Percentiles rank a stretch among this genome's conserved stretches.
Evolutionary conservation across 2,113 vertebrate species (phyloP).

Genomic region (Lutjanus erythropterus): DNA sequence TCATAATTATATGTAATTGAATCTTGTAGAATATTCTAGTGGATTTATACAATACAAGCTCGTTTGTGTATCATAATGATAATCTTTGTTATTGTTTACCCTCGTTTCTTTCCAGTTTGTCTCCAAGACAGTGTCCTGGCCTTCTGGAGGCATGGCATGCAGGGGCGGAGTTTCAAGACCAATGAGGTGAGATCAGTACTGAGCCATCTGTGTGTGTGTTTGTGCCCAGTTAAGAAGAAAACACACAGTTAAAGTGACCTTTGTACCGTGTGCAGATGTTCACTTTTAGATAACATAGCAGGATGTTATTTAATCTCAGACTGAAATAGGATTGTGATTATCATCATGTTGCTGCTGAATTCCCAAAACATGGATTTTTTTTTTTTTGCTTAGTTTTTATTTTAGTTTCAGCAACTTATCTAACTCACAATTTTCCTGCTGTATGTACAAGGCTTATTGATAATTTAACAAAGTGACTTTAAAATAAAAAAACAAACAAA

Average conservation of each 20-base stretch:
- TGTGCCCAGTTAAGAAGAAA: constrained; percentile 53
- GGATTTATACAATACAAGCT: background rate
- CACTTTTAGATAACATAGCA: background rate
- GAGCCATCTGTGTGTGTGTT: background rate
- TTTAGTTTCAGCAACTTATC: no score
- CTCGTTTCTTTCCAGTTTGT: constrained; percentile 87
- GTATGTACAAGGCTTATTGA: no score
- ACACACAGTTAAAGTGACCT: background rate
- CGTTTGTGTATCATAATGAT: background rate
- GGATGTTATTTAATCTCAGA: background rate
- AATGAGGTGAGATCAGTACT: constrained; percentile 89
- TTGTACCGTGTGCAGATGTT: background rate
- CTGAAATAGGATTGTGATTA: background rate
- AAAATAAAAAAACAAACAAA: no score
- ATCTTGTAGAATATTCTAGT: background rate
- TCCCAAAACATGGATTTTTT: no score
- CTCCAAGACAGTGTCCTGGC: constrained; percentile 97
- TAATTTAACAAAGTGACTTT: no score
- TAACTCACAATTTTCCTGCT: no score
- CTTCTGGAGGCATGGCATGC: constrained; percentile 99
- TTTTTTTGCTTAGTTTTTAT: no score
- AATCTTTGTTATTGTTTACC: background rate
- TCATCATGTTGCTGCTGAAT: background rate
- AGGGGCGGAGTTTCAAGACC: constrained; percentile 96
- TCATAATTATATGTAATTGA: background rate